Evolutionary conservation across 1,140 invertebrate species (phyloP).

Genomic region (Psix sp.): DNA sequence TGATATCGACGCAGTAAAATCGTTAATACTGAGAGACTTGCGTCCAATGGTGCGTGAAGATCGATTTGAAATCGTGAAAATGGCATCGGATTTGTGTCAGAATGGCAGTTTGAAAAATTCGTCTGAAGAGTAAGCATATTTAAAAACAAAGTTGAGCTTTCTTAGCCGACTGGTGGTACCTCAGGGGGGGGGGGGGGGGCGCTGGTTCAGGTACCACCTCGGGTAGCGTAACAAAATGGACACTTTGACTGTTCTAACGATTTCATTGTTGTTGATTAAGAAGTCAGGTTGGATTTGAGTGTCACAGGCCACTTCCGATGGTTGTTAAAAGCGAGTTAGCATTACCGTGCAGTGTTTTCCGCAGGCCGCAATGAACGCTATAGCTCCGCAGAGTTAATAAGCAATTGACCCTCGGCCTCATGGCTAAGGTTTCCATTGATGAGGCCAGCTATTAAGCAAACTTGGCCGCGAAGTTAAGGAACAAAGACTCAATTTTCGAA

Average conservation of each 20-base stretch:
- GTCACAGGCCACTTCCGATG: constrained; percentile 57
- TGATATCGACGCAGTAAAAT: constrained; percentile 1
- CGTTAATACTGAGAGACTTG: constrained; percentile 6
- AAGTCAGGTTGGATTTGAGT: constrained; percentile 32
- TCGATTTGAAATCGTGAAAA: constrained; percentile 54
- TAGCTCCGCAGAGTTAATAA: constrained; percentile 70
- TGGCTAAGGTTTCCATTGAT: constrained; percentile 68
- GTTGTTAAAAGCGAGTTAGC: constrained; percentile 47
- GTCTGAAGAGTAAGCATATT: constrained; percentile 63
- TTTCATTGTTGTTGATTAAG: no score
- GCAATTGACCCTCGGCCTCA: constrained; percentile 73
- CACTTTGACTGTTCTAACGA: no score
- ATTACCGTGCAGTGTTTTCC: constrained; percentile 53
- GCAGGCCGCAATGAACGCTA: constrained; percentile 52
- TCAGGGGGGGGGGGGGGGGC: no score
- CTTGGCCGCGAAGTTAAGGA: constrained; percentile 56
- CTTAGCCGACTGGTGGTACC: no score
- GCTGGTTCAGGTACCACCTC: no score
- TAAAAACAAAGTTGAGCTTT: no score
- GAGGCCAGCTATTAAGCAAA: constrained; percentile 61
- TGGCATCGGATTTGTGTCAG: constrained; percentile 71
- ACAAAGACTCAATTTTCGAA: constrained; percentile 61
- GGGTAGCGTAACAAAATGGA: no score
- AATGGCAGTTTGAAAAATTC: constrained; percentile 67
- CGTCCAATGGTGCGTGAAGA: constrained; percentile 55